Base-by-base conservation (phyloP, 1,140 invertebrate genomes). In the Ceratina calcarata region DNA sequence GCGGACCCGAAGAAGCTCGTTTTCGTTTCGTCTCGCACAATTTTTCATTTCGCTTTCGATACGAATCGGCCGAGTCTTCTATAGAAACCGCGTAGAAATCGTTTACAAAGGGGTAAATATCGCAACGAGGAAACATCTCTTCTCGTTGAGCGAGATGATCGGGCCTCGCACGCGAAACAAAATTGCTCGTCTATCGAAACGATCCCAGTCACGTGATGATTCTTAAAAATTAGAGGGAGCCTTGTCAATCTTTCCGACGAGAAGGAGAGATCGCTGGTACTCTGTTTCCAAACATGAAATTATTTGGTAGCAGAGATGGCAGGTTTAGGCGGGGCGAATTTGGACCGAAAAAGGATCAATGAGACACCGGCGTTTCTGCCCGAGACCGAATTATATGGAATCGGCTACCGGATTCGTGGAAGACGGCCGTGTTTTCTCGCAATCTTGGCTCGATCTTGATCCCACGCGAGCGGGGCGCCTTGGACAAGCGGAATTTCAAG, bases 1-100 rank as follows among this genome's bases (percentile, higher is more conserved):
- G 45, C 72, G 37, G 32, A 24, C 64, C 68, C 67, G 73, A 81
- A 85, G 72, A 84, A 85, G 72, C 83, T 85, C 57, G 49, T 78
- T 58, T 45, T 53, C 62, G 3, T 7, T 18, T 37, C 22, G 18
- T 32, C 64, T 3, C 20, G n/a, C 2, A 32, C 51, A 51, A 86
- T 86, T 86, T 83, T 86, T 86, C 85, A 86, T 86, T 86, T 86
- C 85, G 81, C 85, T 86, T 86, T 86, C 85, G 66, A 85, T 80
- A 10, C 37, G 37, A 10, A 45, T 45, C 37, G 37, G 37, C 37
- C 37, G 37, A 45, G 37, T 10, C 37, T 10, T 45, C 37, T 8
- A 45, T 32, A 10, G 37, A 45, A 10, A 45, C 3, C 37, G 6
- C 10, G 37, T 45, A 45, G 37, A 45, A 45, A 45, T 45, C 37